Conservation (phyloP, 2,888 invertebrate genomes). For the Physocephala rufipes region DNA sequence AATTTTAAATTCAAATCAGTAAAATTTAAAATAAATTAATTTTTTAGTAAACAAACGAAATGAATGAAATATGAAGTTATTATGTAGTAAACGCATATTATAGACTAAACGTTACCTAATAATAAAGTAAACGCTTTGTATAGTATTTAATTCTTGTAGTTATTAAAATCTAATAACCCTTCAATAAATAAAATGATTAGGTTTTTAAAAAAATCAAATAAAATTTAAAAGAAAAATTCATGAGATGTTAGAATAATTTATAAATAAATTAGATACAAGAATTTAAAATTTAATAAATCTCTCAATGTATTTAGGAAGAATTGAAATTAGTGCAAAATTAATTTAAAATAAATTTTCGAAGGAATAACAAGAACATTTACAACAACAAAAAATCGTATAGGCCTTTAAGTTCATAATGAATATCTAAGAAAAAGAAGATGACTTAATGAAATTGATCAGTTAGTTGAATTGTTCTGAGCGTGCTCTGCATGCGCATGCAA, state of each 20-base stretch:
- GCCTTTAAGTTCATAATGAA: neutral
- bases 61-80: no score
- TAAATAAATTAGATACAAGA: constrained; percentile 6
- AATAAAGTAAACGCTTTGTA: constrained; percentile 37
- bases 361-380: constrained; percentile 18
- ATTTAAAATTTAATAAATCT: constrained; percentile 4
- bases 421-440: neutral
- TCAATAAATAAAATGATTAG: constrained; percentile 36
- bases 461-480: no score
- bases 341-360: neutral
- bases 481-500: no score
- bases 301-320: constrained; percentile 15
- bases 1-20: no score
- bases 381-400: constrained; percentile 20
- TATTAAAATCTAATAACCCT: constrained; percentile 22
- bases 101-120: no score
- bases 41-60: no score
- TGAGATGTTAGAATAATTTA: constrained; percentile 16
- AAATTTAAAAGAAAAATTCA: no score
- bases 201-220: constrained; percentile 30
- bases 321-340: constrained; percentile 11
- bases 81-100: no score
- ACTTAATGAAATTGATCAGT: neutral
- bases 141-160: constrained; percentile 25
- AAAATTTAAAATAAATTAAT: no score